Conservation (phyloP, 2,797 vertebrate genomes). For the Clangula hyemalis region DNA sequence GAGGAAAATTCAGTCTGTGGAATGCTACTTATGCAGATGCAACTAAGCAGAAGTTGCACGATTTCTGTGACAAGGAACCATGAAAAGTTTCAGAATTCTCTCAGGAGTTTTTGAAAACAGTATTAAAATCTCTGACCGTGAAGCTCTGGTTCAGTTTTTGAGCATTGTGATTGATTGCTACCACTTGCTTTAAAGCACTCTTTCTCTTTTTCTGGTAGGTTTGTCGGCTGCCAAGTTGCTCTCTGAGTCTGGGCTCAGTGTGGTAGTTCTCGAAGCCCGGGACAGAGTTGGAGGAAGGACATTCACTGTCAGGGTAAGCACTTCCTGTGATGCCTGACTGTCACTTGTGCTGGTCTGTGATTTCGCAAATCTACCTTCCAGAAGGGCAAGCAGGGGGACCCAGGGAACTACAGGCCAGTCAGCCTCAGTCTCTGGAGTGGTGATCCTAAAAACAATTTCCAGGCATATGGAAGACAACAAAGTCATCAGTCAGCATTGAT, state of each 20-base stretch:
- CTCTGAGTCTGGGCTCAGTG: slow-evolving; percentile 72
- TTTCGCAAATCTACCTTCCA: too few species aligned
- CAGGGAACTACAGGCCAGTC: too few species aligned
- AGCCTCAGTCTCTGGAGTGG: too few species aligned
- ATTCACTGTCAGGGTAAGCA: slow-evolving; percentile 80
- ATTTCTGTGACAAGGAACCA: not conserved
- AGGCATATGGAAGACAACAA: too few species aligned
- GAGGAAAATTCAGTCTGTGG: not conserved
- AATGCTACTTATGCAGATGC: not conserved
- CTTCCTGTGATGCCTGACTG: not conserved
- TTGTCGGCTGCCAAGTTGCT: slow-evolving; percentile 83
- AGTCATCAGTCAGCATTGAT: too few species aligned
- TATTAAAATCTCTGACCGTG: not conserved
- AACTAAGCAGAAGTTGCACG: not conserved
- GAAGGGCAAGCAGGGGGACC: too few species aligned
- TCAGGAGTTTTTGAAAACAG: not conserved
- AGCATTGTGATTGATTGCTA: not conserved
- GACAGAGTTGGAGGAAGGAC: slow-evolving; percentile 85
- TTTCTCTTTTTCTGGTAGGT: slow-evolving; percentile 70
- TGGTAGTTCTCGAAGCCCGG: slow-evolving; percentile 83
- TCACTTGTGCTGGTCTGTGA: too few species aligned
- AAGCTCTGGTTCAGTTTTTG: not conserved
- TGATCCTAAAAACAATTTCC: too few species aligned
- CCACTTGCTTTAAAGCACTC: not conserved
- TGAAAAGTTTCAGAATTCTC: not conserved